phyloP scores from a whole-genome alignment of 2,888 invertebrate species.

The Philereme transversata region DNA sequence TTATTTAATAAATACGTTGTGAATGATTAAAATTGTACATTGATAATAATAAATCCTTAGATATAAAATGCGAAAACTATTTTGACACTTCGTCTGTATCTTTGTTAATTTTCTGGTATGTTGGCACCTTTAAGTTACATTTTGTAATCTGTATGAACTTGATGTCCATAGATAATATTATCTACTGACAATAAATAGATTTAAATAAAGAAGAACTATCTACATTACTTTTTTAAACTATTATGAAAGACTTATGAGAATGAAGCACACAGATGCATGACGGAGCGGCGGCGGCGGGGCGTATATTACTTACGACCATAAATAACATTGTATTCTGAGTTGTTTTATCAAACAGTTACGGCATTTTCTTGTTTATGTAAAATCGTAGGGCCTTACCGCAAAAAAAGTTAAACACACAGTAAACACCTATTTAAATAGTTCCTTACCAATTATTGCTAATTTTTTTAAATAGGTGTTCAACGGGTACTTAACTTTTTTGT shows the following conservation, averaged over 20 bases:
- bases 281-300: too few relatives aligned
- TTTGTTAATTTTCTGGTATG: neutral
- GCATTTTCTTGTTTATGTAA: too few relatives aligned
- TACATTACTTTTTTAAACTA: neutral
- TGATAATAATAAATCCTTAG: constrained; percentile 68
- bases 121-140: constrained; percentile 18
- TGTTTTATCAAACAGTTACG: too few relatives aligned
- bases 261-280: too few relatives aligned
- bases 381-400: too few relatives aligned
- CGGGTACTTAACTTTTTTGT: too few relatives aligned
- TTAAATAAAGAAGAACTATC: neutral
- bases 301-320: too few relatives aligned
- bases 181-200: neutral
- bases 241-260: neutral
- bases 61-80: constrained; percentile 42
- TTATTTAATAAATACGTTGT: constrained; percentile 63
- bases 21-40: constrained; percentile 79
- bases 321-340: too few relatives aligned
- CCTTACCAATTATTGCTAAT: too few relatives aligned
- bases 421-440: too few relatives aligned
- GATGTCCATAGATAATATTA: neutral
- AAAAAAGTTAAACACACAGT: too few relatives aligned
- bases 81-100: constrained; percentile 38
- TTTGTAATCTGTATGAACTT: neutral
- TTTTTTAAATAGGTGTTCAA: too few relatives aligned